Conservation (phyloP, 1,140 invertebrate genomes). For the Halesus radiatus region DNA sequence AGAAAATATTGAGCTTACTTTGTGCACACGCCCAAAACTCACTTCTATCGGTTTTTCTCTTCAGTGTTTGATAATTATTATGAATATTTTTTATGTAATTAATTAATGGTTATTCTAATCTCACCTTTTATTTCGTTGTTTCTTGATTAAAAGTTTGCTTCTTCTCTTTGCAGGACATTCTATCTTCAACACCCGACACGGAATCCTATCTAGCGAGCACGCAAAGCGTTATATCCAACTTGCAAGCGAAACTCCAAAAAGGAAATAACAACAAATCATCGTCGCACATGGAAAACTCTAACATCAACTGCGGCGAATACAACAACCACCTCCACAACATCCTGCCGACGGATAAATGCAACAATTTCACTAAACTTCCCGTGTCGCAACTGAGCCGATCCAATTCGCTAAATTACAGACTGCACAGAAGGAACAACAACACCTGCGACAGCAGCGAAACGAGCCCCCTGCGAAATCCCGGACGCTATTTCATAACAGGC, state of each 20-base stretch:
- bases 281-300: conserved; percentile 60
- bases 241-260: conserved; percentile 71
- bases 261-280: conserved; percentile 56
- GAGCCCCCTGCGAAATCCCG: conserved; percentile 67
- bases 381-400: conserved; percentile 67
- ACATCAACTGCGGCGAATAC: conserved; percentile 45
- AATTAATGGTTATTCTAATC: too few relatives aligned
- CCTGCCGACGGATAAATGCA: conserved; percentile 26
- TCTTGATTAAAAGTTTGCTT: too few relatives aligned
- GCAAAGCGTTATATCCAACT: conserved; percentile 76
- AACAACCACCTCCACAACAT: conserved; percentile 3
- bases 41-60: too few relatives aligned
- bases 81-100: too few relatives aligned
- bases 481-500: conserved; percentile 67
- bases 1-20: too few relatives aligned
- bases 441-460: conserved; percentile 62
- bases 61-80: too few relatives aligned
- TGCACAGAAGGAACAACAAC: conserved; percentile 61
- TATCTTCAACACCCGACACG: conserved; percentile 70
- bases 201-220: conserved; percentile 78
- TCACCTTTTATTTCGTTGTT: too few relatives aligned
- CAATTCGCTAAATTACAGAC: conserved; percentile 67
- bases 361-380: conserved; percentile 63
- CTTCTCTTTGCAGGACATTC: conserved; percentile 66
- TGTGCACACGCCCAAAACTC: too few relatives aligned